Evolutionary conservation across 1,140 invertebrate genomes (phyloP).

Genomic region (Drosophila asahinai): DNA sequence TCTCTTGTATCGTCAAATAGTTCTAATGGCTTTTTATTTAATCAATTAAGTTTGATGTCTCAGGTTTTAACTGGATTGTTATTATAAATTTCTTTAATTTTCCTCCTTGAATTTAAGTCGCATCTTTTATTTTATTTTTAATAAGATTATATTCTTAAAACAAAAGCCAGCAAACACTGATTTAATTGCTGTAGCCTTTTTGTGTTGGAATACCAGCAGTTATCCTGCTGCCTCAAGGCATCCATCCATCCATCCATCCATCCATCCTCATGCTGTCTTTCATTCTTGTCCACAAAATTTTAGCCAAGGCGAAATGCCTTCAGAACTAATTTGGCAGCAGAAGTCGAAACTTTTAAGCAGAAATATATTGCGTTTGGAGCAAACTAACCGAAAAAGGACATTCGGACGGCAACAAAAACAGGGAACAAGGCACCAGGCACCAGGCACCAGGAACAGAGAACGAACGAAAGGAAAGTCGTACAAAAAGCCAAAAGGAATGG

Average conservation of each 20-base stretch:
- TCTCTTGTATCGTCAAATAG: neutral
- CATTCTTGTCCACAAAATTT: conserved; percentile 15
- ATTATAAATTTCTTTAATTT: no score
- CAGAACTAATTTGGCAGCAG: conserved; percentile 37
- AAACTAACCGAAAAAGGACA: conserved; percentile 49
- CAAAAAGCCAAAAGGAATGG: conserved; percentile 27
- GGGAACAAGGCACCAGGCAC: neutral
- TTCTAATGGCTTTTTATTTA: conserved; percentile 7
- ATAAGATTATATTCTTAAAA: no score
- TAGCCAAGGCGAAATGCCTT: conserved; percentile 20
- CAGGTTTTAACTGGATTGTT: no score
- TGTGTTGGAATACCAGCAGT: neutral
- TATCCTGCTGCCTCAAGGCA: conserved; percentile 14
- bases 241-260: neutral
- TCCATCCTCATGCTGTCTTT: conserved; percentile 10
- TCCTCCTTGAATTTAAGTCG: no score
- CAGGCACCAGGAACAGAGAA: neutral
- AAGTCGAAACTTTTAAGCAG: conserved; percentile 45
- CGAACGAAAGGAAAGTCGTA: conserved; percentile 8
- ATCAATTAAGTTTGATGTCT: neutral
- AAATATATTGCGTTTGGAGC: conserved; percentile 45
- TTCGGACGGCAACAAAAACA: conserved; percentile 2
- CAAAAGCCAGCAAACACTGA: neutral
- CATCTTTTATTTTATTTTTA: no score
- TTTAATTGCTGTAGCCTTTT: conserved; percentile 6